phyloP scores from a whole-genome alignment of 2,113 vertebrate species.

The Elaphurus davidianus region DNA sequence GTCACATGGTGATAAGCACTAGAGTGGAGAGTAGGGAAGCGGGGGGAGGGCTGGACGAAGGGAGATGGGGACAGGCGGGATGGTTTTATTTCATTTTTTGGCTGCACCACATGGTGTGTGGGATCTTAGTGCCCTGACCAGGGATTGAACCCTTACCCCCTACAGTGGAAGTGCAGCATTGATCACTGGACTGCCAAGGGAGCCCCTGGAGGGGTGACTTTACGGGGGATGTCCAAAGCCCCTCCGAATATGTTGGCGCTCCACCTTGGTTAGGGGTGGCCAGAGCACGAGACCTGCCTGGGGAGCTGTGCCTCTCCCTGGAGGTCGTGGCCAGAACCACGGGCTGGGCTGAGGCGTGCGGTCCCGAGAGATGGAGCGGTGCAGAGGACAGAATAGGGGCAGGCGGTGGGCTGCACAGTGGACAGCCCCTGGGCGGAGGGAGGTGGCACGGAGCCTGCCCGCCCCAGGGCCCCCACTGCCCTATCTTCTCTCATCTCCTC shows the following conservation, averaged over 20 bases:
- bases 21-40: too few relatives aligned
- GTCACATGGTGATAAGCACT: not conserved
- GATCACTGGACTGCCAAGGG: not conserved
- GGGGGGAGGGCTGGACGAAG: not conserved
- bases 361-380: fast-evolving
- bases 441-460: not conserved
- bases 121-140: not conserved
- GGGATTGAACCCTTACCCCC: not conserved
- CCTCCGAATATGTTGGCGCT: not conserved
- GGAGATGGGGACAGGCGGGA: not conserved
- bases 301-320: not conserved
- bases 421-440: not conserved
- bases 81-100: not conserved
- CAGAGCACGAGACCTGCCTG: too few relatives aligned
- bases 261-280: not conserved
- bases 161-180: not conserved
- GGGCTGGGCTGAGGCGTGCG: not conserved
- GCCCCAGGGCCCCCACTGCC: not conserved
- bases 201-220: not conserved
- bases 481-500: not conserved
- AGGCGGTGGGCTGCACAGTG: not conserved
- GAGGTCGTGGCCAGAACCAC: not conserved
- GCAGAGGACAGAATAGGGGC: not conserved
- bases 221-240: not conserved
- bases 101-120: not conserved